Evolutionary conservation across 2,113 vertebrate species (phyloP).

Genomic region (Phodopus roborovskii): DNA sequence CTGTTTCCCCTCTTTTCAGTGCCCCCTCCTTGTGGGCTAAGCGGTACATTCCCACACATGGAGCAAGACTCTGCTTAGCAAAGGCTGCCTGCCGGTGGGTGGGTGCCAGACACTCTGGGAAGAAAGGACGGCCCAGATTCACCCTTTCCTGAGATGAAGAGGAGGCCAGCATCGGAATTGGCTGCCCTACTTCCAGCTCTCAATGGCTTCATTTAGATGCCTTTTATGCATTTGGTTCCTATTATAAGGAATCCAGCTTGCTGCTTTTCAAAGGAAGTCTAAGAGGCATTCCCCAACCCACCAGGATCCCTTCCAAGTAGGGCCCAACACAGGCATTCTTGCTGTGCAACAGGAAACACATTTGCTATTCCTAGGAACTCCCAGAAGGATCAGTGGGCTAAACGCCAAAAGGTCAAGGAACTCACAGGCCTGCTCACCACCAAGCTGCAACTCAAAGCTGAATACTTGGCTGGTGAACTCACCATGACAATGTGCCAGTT

Average conservation of each 20-base stretch:
- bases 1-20: background rate
- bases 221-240: conserved; percentile 23
- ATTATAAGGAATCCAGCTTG: background rate
- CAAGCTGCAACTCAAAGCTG: background rate
- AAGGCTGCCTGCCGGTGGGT: background rate
- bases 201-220: background rate
- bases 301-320: background rate
- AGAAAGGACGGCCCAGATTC: background rate
- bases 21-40: background rate
- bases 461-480: background rate
- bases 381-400: background rate
- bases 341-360: conserved; percentile 11
- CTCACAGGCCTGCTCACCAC: background rate
- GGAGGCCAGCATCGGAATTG: background rate
- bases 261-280: conserved; percentile 59
- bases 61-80: conserved; percentile 47
- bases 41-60: accelerated
- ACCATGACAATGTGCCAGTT: background rate
- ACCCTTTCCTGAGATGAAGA: background rate
- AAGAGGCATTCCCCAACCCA: background rate
- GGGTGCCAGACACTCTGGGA: background rate
- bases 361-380: background rate
- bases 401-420: background rate
- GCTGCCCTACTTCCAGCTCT: background rate
- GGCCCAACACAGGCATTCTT: background rate